phyloP scores from a whole-genome alignment of 2,797 vertebrate species.

The Oreochromis mossambicus region DNA sequence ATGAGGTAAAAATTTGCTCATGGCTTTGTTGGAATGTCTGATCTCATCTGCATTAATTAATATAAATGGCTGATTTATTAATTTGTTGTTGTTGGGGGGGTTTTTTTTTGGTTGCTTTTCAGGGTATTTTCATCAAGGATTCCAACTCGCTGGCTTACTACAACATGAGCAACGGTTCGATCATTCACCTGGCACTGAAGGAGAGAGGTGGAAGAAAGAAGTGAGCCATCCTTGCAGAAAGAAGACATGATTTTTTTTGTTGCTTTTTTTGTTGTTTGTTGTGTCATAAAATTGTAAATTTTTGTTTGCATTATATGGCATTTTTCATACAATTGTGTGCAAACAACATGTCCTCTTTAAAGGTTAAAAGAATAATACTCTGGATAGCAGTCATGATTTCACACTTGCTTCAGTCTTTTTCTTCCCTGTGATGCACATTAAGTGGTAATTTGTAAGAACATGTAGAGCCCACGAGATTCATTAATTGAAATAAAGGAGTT shows the following conservation, averaged over 20 bases:
- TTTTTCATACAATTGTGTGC: background rate
- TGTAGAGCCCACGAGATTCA: background rate
- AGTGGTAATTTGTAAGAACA: background rate
- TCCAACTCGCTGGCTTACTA: constrained; percentile 99
- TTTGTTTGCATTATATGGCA: background rate
- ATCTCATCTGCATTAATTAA: background rate
- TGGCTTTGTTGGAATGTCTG: background rate
- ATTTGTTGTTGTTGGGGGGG: background rate
- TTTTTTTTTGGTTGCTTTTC: constrained; percentile 1
- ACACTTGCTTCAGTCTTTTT: background rate
- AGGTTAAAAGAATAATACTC: background rate
- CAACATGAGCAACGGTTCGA: constrained; percentile 92
- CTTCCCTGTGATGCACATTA: background rate
- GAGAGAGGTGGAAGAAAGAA: constrained; percentile 99
- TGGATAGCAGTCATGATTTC: background rate
- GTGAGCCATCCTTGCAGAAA: constrained; percentile 59
- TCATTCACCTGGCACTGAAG: constrained; percentile 96
- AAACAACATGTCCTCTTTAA: background rate
- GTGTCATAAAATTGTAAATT: background rate
- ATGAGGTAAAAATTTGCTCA: constrained; percentile 78
- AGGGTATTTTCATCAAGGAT: constrained; percentile 99
- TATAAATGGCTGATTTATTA: background rate
- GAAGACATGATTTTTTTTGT: background rate
- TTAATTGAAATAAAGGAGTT: constrained; percentile 56
- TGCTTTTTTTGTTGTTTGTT: background rate